Evolutionary conservation across 2,888 invertebrate species (phyloP).

Genomic region (Pandemis heparana): DNA sequence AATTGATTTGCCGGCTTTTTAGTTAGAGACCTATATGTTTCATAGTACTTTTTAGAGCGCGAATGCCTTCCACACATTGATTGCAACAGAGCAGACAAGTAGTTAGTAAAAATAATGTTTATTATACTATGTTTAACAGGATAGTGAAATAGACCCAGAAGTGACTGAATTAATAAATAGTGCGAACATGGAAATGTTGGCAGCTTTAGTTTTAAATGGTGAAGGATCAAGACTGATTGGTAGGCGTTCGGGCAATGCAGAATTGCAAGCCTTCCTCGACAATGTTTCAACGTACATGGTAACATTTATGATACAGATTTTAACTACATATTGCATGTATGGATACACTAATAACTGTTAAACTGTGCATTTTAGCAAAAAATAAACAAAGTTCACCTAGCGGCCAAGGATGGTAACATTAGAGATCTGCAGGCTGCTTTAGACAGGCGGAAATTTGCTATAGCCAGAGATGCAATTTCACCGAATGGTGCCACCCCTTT

Average conservation of each 20-base stretch:
- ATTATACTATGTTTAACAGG: slow-evolving; percentile 60
- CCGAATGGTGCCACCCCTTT: slow-evolving; percentile 94
- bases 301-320: slow-evolving; percentile 50
- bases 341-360: not conserved
- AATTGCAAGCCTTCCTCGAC: slow-evolving; percentile 94
- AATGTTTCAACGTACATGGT: slow-evolving; percentile 96
- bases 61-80: slow-evolving; percentile 57
- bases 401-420: slow-evolving; percentile 93
- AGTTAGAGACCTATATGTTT: slow-evolving; percentile 64
- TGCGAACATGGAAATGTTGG: slow-evolving; percentile 96
- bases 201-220: slow-evolving; percentile 94
- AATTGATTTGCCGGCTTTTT: slow-evolving; percentile 83
- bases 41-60: slow-evolving; percentile 60
- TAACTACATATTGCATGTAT: not conserved
- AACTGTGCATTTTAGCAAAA: slow-evolving; percentile 88
- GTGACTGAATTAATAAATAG: slow-evolving; percentile 88
- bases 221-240: slow-evolving; percentile 92
- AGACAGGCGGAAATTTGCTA: slow-evolving; percentile 95
- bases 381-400: slow-evolving; percentile 94
- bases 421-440: slow-evolving; percentile 93
- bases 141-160: slow-evolving; percentile 87
- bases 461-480: slow-evolving; percentile 94
- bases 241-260: slow-evolving; percentile 89
- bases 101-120: slow-evolving; percentile 25
- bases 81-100: slow-evolving; percentile 15